Percentiles rank a stretch among this genome's conserved stretches.
phyloP scores from a whole-genome alignment of 2,797 vertebrate species.

The Nyctibius grandis region DNA sequence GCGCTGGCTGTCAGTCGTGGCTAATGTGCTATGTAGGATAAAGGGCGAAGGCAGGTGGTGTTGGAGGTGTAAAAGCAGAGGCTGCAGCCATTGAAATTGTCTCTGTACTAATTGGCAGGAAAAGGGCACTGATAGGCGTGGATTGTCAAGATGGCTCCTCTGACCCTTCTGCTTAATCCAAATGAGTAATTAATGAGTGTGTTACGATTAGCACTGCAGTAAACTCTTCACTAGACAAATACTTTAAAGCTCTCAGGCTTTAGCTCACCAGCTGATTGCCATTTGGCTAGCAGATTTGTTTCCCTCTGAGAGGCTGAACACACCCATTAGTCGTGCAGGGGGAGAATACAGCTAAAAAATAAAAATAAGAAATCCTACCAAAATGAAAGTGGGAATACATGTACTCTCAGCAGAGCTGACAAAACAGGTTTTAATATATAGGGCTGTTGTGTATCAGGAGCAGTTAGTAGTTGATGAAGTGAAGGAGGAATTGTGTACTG shows the following conservation, averaged over 20 bases:
- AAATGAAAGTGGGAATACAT: not conserved
- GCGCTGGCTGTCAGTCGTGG: not conserved
- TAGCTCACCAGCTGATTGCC: constrained; percentile 59
- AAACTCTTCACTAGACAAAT: constrained; percentile 69
- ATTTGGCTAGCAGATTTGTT: constrained; percentile 61
- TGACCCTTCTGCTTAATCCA: constrained; percentile 69
- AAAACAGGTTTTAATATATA: not conserved
- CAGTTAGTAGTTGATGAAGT: not conserved
- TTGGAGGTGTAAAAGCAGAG: constrained; percentile 20
- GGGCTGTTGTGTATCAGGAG: not conserved
- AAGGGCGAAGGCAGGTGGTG: not conserved
- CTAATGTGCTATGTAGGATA: not conserved
- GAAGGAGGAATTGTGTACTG: not conserved
- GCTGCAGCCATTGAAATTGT: not conserved
- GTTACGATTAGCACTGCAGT: constrained; percentile 67
- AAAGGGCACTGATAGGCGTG: constrained; percentile 60
- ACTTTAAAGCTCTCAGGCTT: constrained; percentile 64
- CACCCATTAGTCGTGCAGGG: not conserved
- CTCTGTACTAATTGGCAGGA: constrained; percentile 50
- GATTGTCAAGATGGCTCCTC: constrained; percentile 63
- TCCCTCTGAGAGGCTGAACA: constrained; percentile 7
- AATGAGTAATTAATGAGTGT: constrained; percentile 68
- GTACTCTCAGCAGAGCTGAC: not conserved
- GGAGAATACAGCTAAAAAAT: not conserved
- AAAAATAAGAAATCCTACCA: constrained; percentile 16